Evolutionary conservation across 2,888 invertebrate species (phyloP).

Genomic region (Polymixis flavicincta): DNA sequence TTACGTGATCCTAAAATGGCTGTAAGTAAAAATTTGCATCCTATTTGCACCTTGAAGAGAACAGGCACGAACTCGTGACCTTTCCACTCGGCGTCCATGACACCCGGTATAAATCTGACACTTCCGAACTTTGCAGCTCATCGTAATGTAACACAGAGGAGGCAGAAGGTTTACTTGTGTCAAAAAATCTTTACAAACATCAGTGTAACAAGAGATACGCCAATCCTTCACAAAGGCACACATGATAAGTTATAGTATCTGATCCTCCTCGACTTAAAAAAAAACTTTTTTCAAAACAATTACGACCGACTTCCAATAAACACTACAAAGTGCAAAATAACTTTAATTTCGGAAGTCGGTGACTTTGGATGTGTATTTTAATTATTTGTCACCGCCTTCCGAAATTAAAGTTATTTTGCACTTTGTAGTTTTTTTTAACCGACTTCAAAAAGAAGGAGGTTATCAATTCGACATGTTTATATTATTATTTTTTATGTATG

Average conservation of each 20-base stretch:
- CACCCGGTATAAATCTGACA: constrained; percentile 45
- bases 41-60: constrained; percentile 30
- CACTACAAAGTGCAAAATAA: too few species aligned
- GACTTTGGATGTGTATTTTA: too few species aligned
- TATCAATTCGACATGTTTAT: too few species aligned
- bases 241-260: neutral
- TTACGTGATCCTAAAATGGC: neutral
- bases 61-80: constrained; percentile 35
- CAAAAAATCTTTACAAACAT: neutral
- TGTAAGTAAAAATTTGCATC: constrained; percentile 21
- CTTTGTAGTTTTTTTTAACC: too few species aligned
- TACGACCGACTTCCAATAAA: too few species aligned
- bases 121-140: constrained; percentile 39
- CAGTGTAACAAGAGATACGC: neutral
- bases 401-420: too few species aligned
- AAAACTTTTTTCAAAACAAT: too few species aligned
- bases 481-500: too few species aligned
- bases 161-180: constrained; percentile 12
- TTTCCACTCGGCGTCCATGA: constrained; percentile 29
- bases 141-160: neutral
- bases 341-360: too few species aligned
- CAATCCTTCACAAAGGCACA: too few species aligned
- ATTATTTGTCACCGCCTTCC: too few species aligned
- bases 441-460: too few species aligned
- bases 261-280: neutral